Conservation (phyloP, 1,140 invertebrate genomes). For the Papilio polyxenes region DNA sequence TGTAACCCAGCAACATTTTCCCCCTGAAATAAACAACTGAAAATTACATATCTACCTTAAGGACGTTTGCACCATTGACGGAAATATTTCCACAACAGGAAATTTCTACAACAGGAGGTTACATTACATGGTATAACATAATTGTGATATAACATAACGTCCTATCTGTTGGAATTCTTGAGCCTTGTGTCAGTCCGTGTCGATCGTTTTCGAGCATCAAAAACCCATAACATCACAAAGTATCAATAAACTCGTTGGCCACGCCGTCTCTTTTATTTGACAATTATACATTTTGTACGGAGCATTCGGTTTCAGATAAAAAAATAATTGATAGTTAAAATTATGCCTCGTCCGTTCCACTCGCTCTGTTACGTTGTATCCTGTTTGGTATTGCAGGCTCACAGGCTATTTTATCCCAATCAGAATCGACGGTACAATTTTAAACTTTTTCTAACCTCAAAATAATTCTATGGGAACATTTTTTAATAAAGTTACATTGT, state of each 20-base stretch:
- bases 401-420: neutral
- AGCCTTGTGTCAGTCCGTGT: conserved; percentile 17
- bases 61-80: conserved; percentile 22
- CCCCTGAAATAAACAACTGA: conserved; percentile 85
- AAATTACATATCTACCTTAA: neutral
- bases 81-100: conserved; percentile 20
- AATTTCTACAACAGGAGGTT: neutral
- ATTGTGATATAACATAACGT: no score
- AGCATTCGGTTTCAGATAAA: conserved; percentile 41
- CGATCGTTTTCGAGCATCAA: conserved; percentile 38
- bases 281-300: conserved; percentile 54
- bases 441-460: neutral
- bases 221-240: conserved; percentile 43
- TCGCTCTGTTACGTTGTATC: conserved; percentile 9
- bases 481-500: no score
- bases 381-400: neutral
- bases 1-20: conserved; percentile 96
- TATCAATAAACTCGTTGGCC: conserved; percentile 47
- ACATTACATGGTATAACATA: neutral
- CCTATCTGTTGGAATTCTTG: conserved; percentile 10
- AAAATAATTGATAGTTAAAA: conserved; percentile 36
- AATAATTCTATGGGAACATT: neutral
- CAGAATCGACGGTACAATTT: neutral
- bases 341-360: conserved; percentile 31
- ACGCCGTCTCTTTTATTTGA: conserved; percentile 47